Conservation (phyloP, 2,797 vertebrate species). For the Labroides dimidiatus region DNA sequence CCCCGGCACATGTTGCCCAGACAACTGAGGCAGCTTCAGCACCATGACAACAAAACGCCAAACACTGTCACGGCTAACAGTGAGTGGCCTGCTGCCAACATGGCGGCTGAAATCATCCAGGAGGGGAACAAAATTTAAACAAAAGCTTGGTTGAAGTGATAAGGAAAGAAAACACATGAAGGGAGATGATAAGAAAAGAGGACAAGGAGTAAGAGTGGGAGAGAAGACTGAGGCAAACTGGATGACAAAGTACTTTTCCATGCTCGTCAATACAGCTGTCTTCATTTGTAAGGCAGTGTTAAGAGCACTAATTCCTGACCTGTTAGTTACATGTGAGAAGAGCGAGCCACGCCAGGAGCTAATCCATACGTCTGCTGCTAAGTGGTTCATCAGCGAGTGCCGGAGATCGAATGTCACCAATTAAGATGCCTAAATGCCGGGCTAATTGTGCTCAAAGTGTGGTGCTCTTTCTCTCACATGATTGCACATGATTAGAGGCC, state of each 20-base stretch:
- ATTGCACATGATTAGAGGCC: slow-evolving; percentile 71
- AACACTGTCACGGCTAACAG: slow-evolving; percentile 64
- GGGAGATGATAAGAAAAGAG: slow-evolving; percentile 39
- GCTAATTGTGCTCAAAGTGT: slow-evolving; percentile 87
- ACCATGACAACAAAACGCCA: slow-evolving; percentile 78
- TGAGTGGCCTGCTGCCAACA: slow-evolving; percentile 64
- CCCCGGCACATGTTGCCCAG: slow-evolving; percentile 73
- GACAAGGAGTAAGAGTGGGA: slow-evolving; percentile 22
- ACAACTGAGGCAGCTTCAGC: slow-evolving; percentile 76
- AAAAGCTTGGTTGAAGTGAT: slow-evolving; percentile 52
- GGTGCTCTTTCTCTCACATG: slow-evolving; percentile 67
- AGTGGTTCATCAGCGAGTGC: slow-evolving; percentile 82
- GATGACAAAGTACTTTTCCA: slow-evolving; percentile 54
- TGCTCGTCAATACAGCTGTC: slow-evolving; percentile 76
- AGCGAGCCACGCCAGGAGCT: slow-evolving; percentile 68
- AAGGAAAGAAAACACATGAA: slow-evolving; percentile 47
- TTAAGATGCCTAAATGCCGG: slow-evolving; percentile 86
- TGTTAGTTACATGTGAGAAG: slow-evolving; percentile 84
- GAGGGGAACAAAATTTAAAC: slow-evolving; percentile 51
- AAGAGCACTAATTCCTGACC: slow-evolving; percentile 84
- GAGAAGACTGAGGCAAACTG: slow-evolving; percentile 36
- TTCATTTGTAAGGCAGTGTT: slow-evolving; percentile 75
- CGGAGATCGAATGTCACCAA: slow-evolving; percentile 85
- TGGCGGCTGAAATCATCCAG: slow-evolving; percentile 32
- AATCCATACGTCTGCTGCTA: slow-evolving; percentile 86